Evolutionary conservation across 2,113 vertebrate genomes (phyloP).

Genomic region (Trematocara macrostoma): DNA sequence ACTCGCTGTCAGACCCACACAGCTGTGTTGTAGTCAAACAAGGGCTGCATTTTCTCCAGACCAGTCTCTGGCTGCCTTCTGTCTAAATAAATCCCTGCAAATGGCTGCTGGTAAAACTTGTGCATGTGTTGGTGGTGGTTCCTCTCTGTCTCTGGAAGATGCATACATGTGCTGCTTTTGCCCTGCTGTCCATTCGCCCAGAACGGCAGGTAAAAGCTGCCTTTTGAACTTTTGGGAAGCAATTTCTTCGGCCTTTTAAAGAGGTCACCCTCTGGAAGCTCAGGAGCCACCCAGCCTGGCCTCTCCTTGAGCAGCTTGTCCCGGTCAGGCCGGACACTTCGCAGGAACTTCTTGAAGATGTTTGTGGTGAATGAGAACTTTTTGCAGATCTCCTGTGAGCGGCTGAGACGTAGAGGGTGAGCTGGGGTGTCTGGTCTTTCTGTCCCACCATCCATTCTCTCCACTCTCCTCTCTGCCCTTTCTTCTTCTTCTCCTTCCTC

Average conservation of each 20-base stretch:
- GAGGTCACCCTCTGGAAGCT: constrained; percentile 69
- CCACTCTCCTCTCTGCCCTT: constrained; percentile 57
- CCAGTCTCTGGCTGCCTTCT: constrained; percentile 57
- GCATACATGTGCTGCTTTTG: constrained; percentile 67
- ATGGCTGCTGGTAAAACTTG: constrained; percentile 52
- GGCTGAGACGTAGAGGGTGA: constrained; percentile 63
- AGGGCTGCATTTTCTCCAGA: constrained; percentile 64
- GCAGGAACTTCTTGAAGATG: constrained; percentile 93
- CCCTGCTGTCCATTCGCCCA: constrained; percentile 71
- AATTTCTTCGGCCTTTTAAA: constrained; percentile 84
- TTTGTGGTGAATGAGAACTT: constrained; percentile 90
- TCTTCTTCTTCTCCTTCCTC: constrained; percentile 49
- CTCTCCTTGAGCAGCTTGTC: constrained; percentile 92
- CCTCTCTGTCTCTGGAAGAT: constrained; percentile 33
- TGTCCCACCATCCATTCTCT: constrained; percentile 15
- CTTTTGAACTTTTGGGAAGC: constrained; percentile 72
- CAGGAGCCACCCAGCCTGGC: constrained; percentile 81
- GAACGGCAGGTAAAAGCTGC: constrained; percentile 81
- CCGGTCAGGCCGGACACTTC: constrained; percentile 86
- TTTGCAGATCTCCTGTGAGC: constrained; percentile 84
- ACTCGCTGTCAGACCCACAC: constrained; percentile 86
- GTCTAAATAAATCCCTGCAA: constrained; percentile 60
- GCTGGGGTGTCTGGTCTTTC: constrained; percentile 66
- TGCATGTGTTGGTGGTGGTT: constrained; percentile 30
- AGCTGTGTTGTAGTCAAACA: constrained; percentile 92